A percentile compares a stretch with the other conserved stretches of the same genome.
Evolutionary conservation across 2,113 vertebrate genomes (phyloP).

Genomic region (Corythornis cristatus): DNA sequence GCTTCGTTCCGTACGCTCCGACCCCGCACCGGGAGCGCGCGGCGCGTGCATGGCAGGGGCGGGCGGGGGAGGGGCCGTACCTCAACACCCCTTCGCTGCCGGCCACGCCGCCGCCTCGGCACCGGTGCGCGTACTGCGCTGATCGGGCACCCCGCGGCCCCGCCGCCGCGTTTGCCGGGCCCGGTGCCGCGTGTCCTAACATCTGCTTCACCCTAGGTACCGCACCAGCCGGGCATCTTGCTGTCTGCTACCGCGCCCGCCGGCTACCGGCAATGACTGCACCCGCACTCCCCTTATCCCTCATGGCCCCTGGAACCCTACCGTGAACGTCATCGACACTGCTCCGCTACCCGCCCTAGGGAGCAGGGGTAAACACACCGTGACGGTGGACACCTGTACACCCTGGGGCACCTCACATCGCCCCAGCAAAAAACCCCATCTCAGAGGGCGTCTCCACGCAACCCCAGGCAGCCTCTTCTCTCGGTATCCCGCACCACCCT

Average conservation of each 20-base stretch:
- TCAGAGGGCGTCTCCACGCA: background rate
- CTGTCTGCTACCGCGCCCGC: background rate
- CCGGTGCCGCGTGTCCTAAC: background rate
- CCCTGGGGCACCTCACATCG: background rate
- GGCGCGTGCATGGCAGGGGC: conserved; percentile 64
- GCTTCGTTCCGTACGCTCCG: conserved; percentile 56
- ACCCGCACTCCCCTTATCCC: background rate
- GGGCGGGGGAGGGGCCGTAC: conserved; percentile 49
- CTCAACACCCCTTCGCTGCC: conserved; percentile 30
- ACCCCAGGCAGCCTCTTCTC: background rate
- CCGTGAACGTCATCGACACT: no score
- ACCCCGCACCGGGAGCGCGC: conserved; percentile 66
- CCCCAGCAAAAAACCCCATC: background rate
- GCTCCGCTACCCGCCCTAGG: background rate
- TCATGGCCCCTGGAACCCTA: background rate
- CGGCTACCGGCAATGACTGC: background rate
- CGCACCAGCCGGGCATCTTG: background rate
- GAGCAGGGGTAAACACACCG: background rate
- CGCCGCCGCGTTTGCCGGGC: background rate
- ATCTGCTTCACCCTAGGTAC: background rate
- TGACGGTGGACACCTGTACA: background rate
- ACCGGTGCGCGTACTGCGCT: background rate
- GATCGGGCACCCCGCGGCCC: background rate
- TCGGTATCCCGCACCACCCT: conserved; percentile 19
- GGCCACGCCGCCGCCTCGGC: background rate